Percentiles rank a stretch among this genome's conserved stretches.
Conservation (phyloP, 2,888 invertebrate genomes). For the Patella depressa region DNA sequence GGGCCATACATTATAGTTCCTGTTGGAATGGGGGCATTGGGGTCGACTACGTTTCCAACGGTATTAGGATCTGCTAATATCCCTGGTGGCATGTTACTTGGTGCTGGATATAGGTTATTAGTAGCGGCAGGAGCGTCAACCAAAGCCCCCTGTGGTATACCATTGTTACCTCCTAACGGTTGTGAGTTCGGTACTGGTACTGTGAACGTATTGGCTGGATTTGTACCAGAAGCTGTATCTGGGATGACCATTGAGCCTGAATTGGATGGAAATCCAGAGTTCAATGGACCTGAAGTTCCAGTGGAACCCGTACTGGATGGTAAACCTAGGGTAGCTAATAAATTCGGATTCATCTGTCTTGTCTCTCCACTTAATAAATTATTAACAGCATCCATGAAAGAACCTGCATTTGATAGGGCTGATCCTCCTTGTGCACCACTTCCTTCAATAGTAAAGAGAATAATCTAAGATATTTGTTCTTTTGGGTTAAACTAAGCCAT, state of each 20-base stretch:
- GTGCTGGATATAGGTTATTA: neutral
- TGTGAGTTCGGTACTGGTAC: neutral
- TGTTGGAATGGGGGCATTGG: neutral
- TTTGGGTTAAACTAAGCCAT: too few relatives aligned
- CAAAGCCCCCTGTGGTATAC: neutral
- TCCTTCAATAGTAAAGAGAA: too few relatives aligned
- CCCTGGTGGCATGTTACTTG: neutral
- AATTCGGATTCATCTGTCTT: neutral
- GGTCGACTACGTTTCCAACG: neutral
- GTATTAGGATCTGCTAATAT: neutral
- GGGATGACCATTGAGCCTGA: neutral
- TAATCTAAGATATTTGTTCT: too few relatives aligned
- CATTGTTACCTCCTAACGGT: neutral
- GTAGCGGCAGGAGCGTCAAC: neutral
- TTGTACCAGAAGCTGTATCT: neutral
- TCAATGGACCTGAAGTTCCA: neutral
- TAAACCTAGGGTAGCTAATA: neutral
- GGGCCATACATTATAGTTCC: too few relatives aligned
- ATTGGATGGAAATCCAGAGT: neutral
- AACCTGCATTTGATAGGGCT: neutral
- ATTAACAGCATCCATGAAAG: constrained; percentile 3
- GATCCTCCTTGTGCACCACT: too few relatives aligned
- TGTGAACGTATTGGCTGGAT: neutral
- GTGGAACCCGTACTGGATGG: neutral
- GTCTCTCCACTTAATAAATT: neutral